Evolutionary conservation across 2,113 vertebrate species (phyloP), one percentile per base, ranked within the genome.

Genomic region (Ammospiza nelsoni): DNA sequence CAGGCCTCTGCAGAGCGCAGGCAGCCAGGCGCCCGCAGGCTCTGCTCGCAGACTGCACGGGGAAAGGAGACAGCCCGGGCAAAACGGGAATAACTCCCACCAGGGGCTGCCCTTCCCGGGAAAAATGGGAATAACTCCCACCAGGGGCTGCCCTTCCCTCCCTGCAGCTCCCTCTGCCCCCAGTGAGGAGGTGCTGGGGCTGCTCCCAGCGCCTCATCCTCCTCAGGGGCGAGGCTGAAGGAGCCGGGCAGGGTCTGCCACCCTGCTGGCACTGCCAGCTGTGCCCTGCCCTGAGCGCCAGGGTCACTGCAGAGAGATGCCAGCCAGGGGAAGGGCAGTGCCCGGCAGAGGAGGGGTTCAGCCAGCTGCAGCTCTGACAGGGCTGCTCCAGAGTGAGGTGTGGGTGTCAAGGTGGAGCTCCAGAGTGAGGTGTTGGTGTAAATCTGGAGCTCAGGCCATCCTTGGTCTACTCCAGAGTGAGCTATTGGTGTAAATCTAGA

Each of bases 1-100:
- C 97, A 76, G 91, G 87, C 5, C 95, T 49, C 6, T 15, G 84
- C 94, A 58, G 15, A 13, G 76, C 69, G 2, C 78, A 58, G 94
- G 94, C 96, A 78, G 93, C 65, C 89, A 18, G 94, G 94, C 81
- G 86, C 95, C 95, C 67, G 59, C 83, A 2, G 92, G 88, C 62
- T 28, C 93, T 33, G 93, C 11, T 37, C 76, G n/a, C 71, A 44
- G 77, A 75, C 91, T 77, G 94, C 81, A 10, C 43, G n/a, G 54
- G 39, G 58, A 57, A 75, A 81, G 54, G 37, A 79, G 68, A 65
- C 71, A 23, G 4, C 14, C 21, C 8, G 81, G 41, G 41, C 41
- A 41, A 41, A 41, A 41, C 6, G 41, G 41, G 41, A 41, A 41
- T 15, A 15, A 41, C 13, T 41, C 41, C 41, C 41, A 41, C 41